Base-by-base conservation (phyloP, 2,797 vertebrate species). In the Cirrhinus molitorella region DNA sequence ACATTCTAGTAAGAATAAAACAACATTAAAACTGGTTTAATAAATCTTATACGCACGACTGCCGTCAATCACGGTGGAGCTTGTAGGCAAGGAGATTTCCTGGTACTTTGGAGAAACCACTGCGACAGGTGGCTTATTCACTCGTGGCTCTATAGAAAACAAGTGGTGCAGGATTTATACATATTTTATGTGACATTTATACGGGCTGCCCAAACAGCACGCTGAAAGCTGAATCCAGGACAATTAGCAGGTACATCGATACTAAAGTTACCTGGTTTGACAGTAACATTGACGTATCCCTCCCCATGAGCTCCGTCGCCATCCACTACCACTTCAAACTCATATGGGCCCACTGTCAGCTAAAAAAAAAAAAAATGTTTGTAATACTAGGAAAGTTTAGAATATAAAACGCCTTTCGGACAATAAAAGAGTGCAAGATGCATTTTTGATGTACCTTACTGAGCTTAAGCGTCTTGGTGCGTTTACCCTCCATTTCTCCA, bases 61-160 rank as follows among this genome's bases (percentile, higher is more conserved):
- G 94, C 97, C 98, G 16, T 99, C 98, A n/a, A 99, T 98, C 12
- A 99, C 94, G 0, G 98, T 99, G 2, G 98, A 98, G 85, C 96
- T 97, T 85, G 96, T 99, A 7, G 98, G 98, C 93, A 99, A 89
- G 10, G 96, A 99, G 90, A 99, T 97, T 91, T 98, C 97, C 93
- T 98, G 97, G 93, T 94, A 97, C 85, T 94, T 95, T 0, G 98
- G 98, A 40, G 97, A 97, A 90, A 97, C 98, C 21, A 98, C 87
- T n/a, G 98, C 98, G 87, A 98, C 94, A 0, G 98, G 98, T 76
- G 94, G 96, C 88, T 91, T 97, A 93, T 99, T 99, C 88, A 99
- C 96, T 53, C 98, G 95, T 23, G 96, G 98, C 85, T 97, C 98
- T 99, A 94, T 87, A 59, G 12, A 85, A 84, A 84, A 68, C 23